Conservation (phyloP, 2,113 vertebrate genomes). For the Vombatus ursinus region DNA sequence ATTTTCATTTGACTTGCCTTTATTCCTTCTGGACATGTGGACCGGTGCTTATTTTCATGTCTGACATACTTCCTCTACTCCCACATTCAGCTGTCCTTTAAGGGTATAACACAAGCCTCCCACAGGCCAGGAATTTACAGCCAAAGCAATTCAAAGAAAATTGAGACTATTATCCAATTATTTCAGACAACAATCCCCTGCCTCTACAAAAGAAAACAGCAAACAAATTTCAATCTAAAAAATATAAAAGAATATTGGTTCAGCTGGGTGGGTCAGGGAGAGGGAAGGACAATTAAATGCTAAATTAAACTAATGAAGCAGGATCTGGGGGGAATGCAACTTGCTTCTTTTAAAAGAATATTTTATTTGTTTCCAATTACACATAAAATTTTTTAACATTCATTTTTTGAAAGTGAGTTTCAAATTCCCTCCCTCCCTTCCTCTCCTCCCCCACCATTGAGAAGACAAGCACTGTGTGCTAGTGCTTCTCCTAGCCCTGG, state of each 20-base stretch:
- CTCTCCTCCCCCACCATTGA: neutral
- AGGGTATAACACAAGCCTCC: neutral
- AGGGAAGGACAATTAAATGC: neutral
- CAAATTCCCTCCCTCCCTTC: neutral
- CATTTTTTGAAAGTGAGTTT: neutral
- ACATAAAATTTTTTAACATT: neutral
- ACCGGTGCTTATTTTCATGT: neutral
- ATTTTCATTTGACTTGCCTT: neutral
- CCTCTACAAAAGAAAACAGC: neutral
- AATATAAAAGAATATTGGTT: neutral
- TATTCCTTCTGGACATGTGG: neutral
- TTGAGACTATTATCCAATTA: neutral
- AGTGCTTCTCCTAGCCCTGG: neutral
- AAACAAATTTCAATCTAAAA: neutral
- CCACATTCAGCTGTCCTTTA: neutral
- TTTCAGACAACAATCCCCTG: neutral
- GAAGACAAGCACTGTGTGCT: neutral
- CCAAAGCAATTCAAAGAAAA: constrained; percentile 31
- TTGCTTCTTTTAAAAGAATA: constrained; percentile 33
- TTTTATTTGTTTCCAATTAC: constrained; percentile 1
- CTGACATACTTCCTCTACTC: constrained; percentile 12
- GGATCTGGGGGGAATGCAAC: neutral
- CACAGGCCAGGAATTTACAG: neutral
- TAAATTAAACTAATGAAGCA: neutral
- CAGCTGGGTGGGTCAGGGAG: too few species aligned